Conservation (phyloP, 2,888 invertebrate genomes). For the Dryobotodes eremita region DNA sequence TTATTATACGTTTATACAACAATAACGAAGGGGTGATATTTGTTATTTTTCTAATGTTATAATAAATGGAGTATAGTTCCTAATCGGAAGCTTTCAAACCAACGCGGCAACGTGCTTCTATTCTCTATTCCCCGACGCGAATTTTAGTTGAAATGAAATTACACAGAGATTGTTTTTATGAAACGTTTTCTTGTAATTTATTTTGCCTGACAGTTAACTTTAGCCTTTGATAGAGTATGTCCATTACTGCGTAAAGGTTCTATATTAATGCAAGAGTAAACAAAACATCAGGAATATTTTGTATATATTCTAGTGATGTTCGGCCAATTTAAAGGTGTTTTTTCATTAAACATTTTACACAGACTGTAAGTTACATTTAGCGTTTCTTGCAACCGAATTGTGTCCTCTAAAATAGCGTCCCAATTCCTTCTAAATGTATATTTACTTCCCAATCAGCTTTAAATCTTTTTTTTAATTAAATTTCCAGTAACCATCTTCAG, state of each 20-base stretch:
- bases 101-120: neutral
- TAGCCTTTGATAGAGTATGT: neutral
- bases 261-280: neutral
- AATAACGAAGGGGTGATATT: too few relatives aligned
- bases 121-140: neutral
- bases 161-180: neutral
- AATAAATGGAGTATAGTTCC: neutral
- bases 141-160: neutral
- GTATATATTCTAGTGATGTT: neutral
- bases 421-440: neutral
- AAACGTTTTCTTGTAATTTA: neutral
- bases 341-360: too few relatives aligned
- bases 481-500: constrained; percentile 15
- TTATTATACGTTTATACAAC: too few relatives aligned
- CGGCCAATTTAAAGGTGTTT: neutral
- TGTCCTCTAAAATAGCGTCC: neutral
- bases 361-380: neutral
- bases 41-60: too few relatives aligned
- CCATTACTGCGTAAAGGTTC: neutral
- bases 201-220: constrained; percentile 6
- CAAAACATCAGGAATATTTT: neutral
- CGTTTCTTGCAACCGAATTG: neutral
- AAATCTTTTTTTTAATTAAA: constrained; percentile 6
- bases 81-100: neutral
- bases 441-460: neutral